Evolutionary conservation across 2,113 vertebrate genomes (phyloP).

Genomic region (Puma concolor): DNA sequence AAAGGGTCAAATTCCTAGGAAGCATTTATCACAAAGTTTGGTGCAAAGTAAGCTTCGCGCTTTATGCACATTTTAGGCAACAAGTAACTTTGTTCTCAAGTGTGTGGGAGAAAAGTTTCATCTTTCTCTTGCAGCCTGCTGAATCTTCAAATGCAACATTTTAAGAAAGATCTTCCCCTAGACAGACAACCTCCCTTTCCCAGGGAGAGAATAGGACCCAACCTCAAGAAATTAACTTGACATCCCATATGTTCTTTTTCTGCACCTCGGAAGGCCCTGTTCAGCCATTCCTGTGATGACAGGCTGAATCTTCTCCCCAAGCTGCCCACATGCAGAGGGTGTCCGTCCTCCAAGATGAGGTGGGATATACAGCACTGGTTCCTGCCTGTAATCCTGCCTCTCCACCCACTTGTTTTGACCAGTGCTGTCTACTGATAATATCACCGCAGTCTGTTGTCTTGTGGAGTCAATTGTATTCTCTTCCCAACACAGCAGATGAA

Average conservation of each 20-base stretch:
- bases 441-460: background rate
- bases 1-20: background rate
- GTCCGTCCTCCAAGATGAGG: too few species aligned
- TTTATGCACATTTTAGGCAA: background rate
- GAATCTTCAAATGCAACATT: background rate
- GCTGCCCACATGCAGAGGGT: rapidly evolving
- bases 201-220: background rate
- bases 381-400: background rate
- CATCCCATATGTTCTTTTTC: background rate
- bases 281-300: background rate
- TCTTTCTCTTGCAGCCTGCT: background rate
- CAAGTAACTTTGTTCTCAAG: background rate
- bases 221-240: background rate
- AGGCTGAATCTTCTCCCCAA: background rate
- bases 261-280: background rate
- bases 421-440: background rate
- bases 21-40: background rate
- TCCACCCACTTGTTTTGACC: background rate
- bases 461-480: background rate
- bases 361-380: rapidly evolving
- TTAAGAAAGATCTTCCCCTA: background rate
- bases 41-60: background rate
- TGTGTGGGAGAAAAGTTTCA: background rate
- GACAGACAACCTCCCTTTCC: background rate
- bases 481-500: background rate